A percentile compares a stretch with the other conserved stretches of the same genome.
phyloP scores from a whole-genome alignment of 2,797 vertebrate genomes.

The Spinus olivaceus region DNA sequence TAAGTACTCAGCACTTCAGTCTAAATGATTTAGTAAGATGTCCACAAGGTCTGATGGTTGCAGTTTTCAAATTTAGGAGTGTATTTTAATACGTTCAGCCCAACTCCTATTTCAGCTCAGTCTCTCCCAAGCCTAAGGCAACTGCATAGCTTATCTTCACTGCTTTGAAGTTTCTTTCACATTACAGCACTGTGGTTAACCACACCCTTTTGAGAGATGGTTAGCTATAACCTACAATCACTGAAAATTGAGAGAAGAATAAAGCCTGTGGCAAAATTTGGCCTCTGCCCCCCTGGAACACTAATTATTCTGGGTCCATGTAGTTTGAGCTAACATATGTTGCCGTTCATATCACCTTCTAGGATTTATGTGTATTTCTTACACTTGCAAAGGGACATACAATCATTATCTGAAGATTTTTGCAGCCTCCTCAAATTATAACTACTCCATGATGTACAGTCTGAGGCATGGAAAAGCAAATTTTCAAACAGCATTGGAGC shows the following conservation, averaged over 20 bases:
- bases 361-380: not conserved
- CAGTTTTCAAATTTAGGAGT: slow-evolving; percentile 46
- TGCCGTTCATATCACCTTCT: not conserved
- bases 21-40: slow-evolving; percentile 22
- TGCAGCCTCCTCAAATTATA: not conserved
- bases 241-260: slow-evolving; percentile 43
- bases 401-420: not conserved
- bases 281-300: slow-evolving; percentile 49
- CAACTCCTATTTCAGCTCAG: slow-evolving; percentile 69
- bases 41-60: slow-evolving; percentile 48
- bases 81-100: slow-evolving; percentile 69
- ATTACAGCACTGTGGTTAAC: slow-evolving; percentile 60
- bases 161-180: slow-evolving; percentile 74
- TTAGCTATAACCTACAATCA: slow-evolving; percentile 61
- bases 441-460: not conserved
- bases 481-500: not conserved
- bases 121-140: slow-evolving; percentile 82
- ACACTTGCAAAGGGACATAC: not conserved
- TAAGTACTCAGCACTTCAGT: slow-evolving; percentile 33
- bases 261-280: slow-evolving; percentile 53
- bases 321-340: not conserved
- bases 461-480: not conserved
- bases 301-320: slow-evolving; percentile 14
- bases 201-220: slow-evolving; percentile 58
- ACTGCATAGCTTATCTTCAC: slow-evolving; percentile 62